A percentile compares a stretch with the other conserved stretches of the same genome.
Evolutionary conservation across 2,888 invertebrate genomes (phyloP).

Genomic region (Podabrus alpinus): DNA sequence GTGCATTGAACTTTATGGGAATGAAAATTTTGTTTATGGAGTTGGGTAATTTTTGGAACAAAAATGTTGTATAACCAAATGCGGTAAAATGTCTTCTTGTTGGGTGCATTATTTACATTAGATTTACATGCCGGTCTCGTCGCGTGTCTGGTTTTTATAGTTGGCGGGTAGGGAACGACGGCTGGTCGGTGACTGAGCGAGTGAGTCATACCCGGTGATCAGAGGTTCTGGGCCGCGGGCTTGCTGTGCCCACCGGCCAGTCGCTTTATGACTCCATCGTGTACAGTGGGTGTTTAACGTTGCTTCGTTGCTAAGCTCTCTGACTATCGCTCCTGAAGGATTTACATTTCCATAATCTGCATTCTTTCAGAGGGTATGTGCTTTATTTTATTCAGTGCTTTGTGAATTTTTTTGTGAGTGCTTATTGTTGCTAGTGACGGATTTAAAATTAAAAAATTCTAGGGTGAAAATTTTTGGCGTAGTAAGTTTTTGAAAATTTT

Average conservation of each 20-base stretch:
- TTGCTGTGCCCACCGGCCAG: slow-evolving; percentile 31
- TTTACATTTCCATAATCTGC: neutral
- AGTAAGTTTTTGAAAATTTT: neutral
- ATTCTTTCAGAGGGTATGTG: slow-evolving; percentile 6
- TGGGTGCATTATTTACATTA: neutral
- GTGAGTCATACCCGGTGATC: slow-evolving; percentile 24
- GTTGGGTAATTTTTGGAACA: neutral
- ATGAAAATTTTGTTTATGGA: neutral
- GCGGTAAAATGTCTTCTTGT: slow-evolving; percentile 10
- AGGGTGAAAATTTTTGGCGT: neutral
- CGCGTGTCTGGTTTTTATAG: slow-evolving; percentile 26
- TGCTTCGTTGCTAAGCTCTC: neutral
- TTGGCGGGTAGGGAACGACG: slow-evolving; percentile 7
- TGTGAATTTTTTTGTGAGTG: neutral
- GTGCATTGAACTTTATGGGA: neutral
- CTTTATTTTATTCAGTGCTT: neutral
- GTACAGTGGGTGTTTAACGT: slow-evolving; percentile 8
- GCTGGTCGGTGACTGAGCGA: slow-evolving; percentile 22
- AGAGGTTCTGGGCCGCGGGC: slow-evolving; percentile 17
- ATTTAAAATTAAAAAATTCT: neutral
- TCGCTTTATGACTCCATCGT: slow-evolving; percentile 25
- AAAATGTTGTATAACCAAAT: neutral
- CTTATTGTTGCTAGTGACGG: neutral
- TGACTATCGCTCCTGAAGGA: slow-evolving; percentile 3
- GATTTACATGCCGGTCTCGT: slow-evolving; percentile 18